Percentiles rank a stretch among this genome's conserved stretches.
Evolutionary conservation across 2,797 vertebrate species (phyloP).

Genomic region (Pteropus rufus): DNA sequence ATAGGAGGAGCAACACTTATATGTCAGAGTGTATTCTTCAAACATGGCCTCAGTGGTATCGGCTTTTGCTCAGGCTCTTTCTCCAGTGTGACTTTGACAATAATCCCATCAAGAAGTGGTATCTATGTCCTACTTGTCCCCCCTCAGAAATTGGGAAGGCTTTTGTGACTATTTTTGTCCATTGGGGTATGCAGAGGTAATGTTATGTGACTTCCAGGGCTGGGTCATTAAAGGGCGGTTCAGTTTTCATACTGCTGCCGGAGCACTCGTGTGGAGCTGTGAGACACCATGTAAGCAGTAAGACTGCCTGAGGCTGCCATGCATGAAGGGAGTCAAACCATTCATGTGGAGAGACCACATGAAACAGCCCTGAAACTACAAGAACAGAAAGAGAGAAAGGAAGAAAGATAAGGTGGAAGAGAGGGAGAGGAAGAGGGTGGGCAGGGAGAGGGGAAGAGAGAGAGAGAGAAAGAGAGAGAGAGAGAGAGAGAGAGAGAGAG

Average conservation of each 20-base stretch:
- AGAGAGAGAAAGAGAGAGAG: no score
- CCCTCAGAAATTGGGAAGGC: neutral
- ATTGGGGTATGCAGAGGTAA: neutral
- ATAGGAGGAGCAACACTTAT: neutral
- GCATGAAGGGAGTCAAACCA: neutral
- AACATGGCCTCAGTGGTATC: neutral
- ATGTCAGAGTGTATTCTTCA: neutral
- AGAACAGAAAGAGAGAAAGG: neutral
- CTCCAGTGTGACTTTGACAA: neutral
- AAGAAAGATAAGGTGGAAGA: no score
- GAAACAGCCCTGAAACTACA: neutral
- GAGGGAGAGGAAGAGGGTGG: no score
- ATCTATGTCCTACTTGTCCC: neutral
- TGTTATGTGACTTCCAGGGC: neutral
- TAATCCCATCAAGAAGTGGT: neutral
- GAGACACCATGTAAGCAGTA: neutral
- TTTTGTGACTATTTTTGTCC: neutral
- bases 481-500: no score
- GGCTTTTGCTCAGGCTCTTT: neutral
- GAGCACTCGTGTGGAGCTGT: neutral
- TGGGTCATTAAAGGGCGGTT: neutral
- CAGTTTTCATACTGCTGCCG: neutral
- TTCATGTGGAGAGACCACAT: accelerated
- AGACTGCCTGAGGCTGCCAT: neutral
- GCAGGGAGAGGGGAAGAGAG: no score